Base-by-base conservation (phyloP, 2,113 vertebrate species). In the Holacanthus passer region DNA sequence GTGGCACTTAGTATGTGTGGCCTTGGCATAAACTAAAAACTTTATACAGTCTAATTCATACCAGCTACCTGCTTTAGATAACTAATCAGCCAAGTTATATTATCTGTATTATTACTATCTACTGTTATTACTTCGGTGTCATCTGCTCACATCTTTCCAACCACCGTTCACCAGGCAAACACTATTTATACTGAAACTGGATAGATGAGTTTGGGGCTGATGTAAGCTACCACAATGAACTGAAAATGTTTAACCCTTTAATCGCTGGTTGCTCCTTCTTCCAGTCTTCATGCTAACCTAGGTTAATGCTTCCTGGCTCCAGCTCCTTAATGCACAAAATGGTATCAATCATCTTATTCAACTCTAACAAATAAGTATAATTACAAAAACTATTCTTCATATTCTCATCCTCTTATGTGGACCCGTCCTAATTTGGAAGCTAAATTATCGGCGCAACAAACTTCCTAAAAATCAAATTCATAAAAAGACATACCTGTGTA, bases 1-100 rank as follows among this genome's bases (percentile, higher is more conserved):
- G 37, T 32, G 68, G 43, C 58, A 29, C 11, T 63, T 13, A 35
- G 75, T 67, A 71, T 69, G 81, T 79, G 79, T 76, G 76, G 79
- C 63, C 63, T 47, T 79, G 81, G 74, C 56, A 31, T 56, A 24
- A 31, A 72, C 48, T 48, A 22, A 27, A 35, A 73, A 48, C 20
- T 0, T 2, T 0, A 35, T 7, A 79, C 60, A 4, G 64, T 70
- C 39, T 73, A n/a, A 72, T 53, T 82, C 19, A 41, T 37, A 67
- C 73, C 14, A 19, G 17, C 7, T 29, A 20, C 68, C 31, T 70
- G 62, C 41, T 63, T 73, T n/a, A 47, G 58, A 82, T 41, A 47
- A 53, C 22, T 45, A 56, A 85, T 82, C 35, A 81, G 45, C 48
- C 43, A n/a, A n/a, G n/a, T n/a, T n/a, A n/a, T n/a, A n/a, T n/a